Evolutionary conservation across 2,888 invertebrate genomes (phyloP), one percentile per base, ranked within the genome.

Genomic region (Synanthedon vespiformis): DNA sequence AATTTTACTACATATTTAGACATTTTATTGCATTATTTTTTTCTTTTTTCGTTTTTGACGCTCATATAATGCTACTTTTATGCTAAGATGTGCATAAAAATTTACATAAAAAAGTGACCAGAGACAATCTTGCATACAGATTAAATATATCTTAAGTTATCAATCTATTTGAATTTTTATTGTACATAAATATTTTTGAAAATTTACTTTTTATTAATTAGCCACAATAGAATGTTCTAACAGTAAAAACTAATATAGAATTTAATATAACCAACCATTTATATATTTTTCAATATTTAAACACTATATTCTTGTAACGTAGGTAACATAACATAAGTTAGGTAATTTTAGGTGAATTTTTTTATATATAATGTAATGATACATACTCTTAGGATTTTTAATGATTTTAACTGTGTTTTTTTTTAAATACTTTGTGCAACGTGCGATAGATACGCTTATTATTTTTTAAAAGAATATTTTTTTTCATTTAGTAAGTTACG

Each of bases 401-500:
- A 56, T 55, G 52, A 57, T 59, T 57, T 53, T 54, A 52, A 41
- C 44, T 13, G 1, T 44, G 3, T n/a, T 44, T 44, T 13, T n/a
- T 40, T 12, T 40, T 3, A 3, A n/a, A n/a, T 41, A 41, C 5
- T 41, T 41, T n/a, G 41, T 44, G 44, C 14, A 44, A 52, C 58
- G 55, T 62, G 60, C 63, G 60, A 62, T 61, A 58, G 61, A 66
- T 83, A 85, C 85, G 85, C 85, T 85, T 85, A 85, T 80, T 84
- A 84, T 70, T 71, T 5, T 22, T 22, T 80, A 76, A 73, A 74
- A 70, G 70, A 58, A 54, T 52, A 58, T 57, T 58, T 67, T 68
- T 64, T 68, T 68, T 66, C 71, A 74, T 44, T 44, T 13, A n/a
- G n/a, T 44, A 34, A 34, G 34, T 34, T 34, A 34, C 65, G 65